Evolutionary conservation across 2,113 vertebrate genomes (phyloP).

Genomic region (Melierax canorus): DNA sequence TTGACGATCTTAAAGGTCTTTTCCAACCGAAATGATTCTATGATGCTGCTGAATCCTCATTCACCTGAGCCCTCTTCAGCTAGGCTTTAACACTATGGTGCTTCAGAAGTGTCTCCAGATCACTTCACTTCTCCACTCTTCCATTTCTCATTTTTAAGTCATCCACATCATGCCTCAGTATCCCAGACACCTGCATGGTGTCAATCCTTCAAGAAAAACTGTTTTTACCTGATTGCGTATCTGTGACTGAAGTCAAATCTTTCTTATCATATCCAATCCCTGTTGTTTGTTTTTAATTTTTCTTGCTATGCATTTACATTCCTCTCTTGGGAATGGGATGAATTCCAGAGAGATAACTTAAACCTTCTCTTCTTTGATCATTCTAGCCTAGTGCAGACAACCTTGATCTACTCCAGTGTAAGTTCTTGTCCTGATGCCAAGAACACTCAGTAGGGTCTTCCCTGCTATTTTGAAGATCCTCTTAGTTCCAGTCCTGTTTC

Average conservation of each 20-base stretch:
- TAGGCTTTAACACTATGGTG: neutral
- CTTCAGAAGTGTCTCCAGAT: neutral
- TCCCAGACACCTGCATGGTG: neutral
- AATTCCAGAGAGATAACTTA: neutral
- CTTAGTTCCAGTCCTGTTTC: neutral
- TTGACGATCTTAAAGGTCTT: too few relatives aligned
- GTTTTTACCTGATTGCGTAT: neutral
- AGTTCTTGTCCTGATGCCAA: neutral
- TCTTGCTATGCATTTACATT: neutral
- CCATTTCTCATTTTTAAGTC: neutral
- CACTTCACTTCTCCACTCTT: neutral
- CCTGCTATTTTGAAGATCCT: neutral
- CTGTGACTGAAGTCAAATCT: neutral
- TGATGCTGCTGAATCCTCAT: neutral
- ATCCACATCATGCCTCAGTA: neutral
- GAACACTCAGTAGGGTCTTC: neutral
- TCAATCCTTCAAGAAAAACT: neutral
- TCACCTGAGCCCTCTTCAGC: neutral
- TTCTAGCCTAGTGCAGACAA: neutral
- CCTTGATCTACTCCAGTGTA: neutral
- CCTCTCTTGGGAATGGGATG: neutral
- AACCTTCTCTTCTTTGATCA: neutral
- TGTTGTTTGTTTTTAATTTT: neutral
- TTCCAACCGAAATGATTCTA: too few relatives aligned
- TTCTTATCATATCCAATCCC: neutral